Evolutionary conservation across 2,888 invertebrate species (phyloP).

Genomic region (Bellardia pandia): DNA sequence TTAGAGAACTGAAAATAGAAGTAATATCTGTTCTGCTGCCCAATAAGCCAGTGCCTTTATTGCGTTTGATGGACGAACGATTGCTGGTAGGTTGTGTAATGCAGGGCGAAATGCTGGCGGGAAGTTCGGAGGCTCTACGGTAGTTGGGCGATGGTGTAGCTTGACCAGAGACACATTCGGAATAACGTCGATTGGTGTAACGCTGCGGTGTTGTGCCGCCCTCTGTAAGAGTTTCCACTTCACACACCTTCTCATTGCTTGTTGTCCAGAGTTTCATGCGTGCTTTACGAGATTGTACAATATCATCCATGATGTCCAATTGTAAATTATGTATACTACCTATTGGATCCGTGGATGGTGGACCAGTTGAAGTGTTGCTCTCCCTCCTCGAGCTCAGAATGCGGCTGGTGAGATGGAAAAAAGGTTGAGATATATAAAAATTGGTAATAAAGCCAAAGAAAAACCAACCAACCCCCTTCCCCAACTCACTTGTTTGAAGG

Average conservation of each 20-base stretch:
- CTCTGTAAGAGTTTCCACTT: constrained; percentile 92
- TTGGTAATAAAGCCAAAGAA: constrained; percentile 67
- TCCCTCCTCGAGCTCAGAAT: constrained; percentile 81
- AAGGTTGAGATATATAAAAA: constrained; percentile 75
- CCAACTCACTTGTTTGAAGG: constrained; percentile 85
- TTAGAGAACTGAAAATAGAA: constrained; percentile 88
- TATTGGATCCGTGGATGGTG: constrained; percentile 89
- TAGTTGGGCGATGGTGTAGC: constrained; percentile 84
- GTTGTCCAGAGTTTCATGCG: constrained; percentile 94
- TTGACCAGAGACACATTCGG: constrained; percentile 87
- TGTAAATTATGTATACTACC: constrained; percentile 93
- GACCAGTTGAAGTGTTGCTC: constrained; percentile 85
- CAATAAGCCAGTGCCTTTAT: constrained; percentile 87
- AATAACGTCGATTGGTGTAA: constrained; percentile 88
- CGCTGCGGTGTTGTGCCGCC: constrained; percentile 85
- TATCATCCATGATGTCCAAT: constrained; percentile 95
- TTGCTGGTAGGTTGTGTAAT: constrained; percentile 76
- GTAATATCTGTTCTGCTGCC: constrained; percentile 93
- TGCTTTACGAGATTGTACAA: constrained; percentile 92
- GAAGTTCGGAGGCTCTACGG: constrained; percentile 90
- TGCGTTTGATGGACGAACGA: constrained; percentile 80
- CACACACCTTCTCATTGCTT: constrained; percentile 91
- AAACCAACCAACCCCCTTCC: constrained; percentile 80
- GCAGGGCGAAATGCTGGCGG: constrained; percentile 84
- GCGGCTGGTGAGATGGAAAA: constrained; percentile 83